A percentile compares a stretch with the other conserved stretches of the same genome.
Conservation (phyloP, 2,797 vertebrate species). For the Varecia variegata region DNA sequence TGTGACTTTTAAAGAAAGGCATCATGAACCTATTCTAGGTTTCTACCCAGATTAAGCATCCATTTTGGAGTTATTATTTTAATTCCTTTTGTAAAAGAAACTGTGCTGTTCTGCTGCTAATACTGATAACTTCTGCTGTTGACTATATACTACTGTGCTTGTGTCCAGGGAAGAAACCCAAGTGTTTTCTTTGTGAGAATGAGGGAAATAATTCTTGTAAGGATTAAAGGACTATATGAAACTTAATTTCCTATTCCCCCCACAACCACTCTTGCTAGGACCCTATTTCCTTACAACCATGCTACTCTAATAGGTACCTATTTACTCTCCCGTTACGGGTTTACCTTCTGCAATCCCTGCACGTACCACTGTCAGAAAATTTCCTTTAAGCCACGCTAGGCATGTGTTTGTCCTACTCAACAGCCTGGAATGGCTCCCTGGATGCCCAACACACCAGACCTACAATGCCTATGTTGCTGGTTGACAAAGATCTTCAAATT, state of each 20-base stretch:
- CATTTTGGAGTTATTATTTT: conserved; percentile 53
- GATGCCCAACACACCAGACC: neutral
- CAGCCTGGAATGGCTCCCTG: neutral
- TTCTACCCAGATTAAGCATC: conserved; percentile 39
- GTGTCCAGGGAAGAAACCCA: neutral
- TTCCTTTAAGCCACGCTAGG: neutral
- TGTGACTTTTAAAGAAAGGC: neutral
- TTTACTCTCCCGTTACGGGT: neutral
- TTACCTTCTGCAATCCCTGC: neutral
- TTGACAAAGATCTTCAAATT: neutral
- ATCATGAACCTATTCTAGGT: neutral
- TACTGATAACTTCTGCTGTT: conserved; percentile 25
- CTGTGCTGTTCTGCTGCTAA: conserved; percentile 3
- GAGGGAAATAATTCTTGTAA: neutral
- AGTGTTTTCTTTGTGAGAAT: neutral
- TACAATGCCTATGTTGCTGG: neutral
- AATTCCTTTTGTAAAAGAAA: conserved; percentile 26
- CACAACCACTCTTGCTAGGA: neutral
- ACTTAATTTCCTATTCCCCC: conserved; percentile 40
- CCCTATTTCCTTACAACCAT: neutral
- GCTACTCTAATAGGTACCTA: neutral
- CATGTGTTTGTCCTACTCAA: neutral
- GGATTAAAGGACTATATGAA: conserved; percentile 29
- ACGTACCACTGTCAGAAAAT: neutral
- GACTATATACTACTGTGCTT: neutral